A percentile compares a stretch with the other conserved stretches of the same genome.
phyloP scores from a whole-genome alignment of 2,113 vertebrate genomes.

The Pteronura brasiliensis region DNA sequence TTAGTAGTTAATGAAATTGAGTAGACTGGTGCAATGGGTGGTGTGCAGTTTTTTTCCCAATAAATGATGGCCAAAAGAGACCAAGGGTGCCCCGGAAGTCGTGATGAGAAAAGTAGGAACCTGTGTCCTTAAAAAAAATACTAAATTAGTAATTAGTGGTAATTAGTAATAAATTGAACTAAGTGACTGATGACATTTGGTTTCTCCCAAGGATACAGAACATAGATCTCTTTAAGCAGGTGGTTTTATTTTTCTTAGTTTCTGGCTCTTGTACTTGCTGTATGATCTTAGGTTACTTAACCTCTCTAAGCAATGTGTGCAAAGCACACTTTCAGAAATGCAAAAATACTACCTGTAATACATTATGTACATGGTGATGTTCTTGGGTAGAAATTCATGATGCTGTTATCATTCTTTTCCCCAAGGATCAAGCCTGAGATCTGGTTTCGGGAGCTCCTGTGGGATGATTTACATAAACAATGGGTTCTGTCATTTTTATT shows the following conservation, averaged over 20 bases:
- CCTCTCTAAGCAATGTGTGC: not conserved
- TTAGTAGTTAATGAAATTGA: not conserved
- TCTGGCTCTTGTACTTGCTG: not conserved
- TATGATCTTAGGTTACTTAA: not conserved
- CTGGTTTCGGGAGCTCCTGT: not conserved
- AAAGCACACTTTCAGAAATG: not conserved
- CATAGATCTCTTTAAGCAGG: not conserved
- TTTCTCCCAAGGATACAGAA: not conserved
- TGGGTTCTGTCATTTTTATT: not conserved
- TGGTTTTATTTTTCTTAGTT: not conserved
- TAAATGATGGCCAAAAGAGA: not conserved
- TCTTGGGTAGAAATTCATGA: not conserved
- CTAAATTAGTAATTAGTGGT: not conserved
- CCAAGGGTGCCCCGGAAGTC: not conserved
- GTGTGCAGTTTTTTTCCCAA: not conserved
- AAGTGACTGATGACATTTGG: not conserved
- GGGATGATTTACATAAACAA: not conserved
- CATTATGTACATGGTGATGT: not conserved
- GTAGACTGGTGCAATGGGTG: too few relatives aligned
- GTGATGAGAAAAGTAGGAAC: not conserved
- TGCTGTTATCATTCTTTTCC: not conserved
- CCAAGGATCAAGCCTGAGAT: not conserved
- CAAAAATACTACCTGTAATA: not conserved
- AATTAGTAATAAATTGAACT: not conserved
- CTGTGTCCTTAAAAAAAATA: too few relatives aligned